Base-by-base conservation (phyloP, 1,140 invertebrate genomes). In the Drosophila mojavensis region DNA sequence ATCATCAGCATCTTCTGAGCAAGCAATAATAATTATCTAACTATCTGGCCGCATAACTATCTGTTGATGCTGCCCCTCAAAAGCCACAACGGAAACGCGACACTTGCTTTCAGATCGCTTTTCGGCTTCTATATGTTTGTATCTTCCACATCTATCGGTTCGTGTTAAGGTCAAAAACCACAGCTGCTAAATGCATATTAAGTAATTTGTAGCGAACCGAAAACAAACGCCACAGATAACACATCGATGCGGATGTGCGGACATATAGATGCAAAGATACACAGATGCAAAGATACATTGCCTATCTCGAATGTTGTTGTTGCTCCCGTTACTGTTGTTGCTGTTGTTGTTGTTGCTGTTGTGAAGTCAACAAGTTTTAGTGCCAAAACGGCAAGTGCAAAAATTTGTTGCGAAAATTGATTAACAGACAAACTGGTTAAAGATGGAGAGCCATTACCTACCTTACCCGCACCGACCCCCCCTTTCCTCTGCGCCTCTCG, bases 361-460 rank as follows among this genome's bases (percentile, higher is more conserved):
- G 60, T 6, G 47, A 36, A 70, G 63, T 67, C 81, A 85, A 65
- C 75, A 62, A 60, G 60, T 71, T 80, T 83, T 55, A 58, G 28
- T 33, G 63, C 54, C 50, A 74, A 88, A 86, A 74, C 78, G 82
- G 83, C 83, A 88, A 88, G 83, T 88, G 83, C 83, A 88, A 88
- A 88, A 83, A 89, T 89, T 77, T 79, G 73, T 88, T 88, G 84
- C 83, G 84, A 89, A 88, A 88, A 88, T 89, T 88, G 84, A 88
- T 89, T 88, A 88, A 88, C 83, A 88, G 79, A 13, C 72, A 88
- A 83, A 88, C 84, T 75, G 84, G 83, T 88, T 89, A 50, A 56
- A 65, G 50, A 47, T 61, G 24, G 51, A 36, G 36, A 33, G 36
- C 75, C 36, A 48, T 50, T 50, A 48, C 51, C 30, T n/a, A 6